Evolutionary conservation across 1,140 invertebrate genomes (phyloP), one percentile per base, ranked within the genome.

Genomic region (Elymnias hypermnestra): DNA sequence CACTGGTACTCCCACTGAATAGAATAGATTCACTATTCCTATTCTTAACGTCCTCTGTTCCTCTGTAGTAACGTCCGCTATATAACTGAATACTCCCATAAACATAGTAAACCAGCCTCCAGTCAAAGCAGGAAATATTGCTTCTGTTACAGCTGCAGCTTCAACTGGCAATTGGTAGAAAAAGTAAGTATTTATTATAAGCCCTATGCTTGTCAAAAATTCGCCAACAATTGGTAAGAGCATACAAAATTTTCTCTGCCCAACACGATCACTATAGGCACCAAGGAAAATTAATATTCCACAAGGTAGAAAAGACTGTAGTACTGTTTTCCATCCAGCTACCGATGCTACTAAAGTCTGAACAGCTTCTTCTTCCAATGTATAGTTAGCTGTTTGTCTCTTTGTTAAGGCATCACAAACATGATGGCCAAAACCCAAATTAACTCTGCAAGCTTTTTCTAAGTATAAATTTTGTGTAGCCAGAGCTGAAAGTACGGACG

Each of bases 41-140:
- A 97, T 94, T 43, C 95, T 77, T 7, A 94, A 85, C 0, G 95
- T 97, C 46, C 95, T 89, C 44, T 91, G 92, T 71, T 94, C 91
- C 38, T 93, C 89, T 3, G 91, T 91, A 0, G 95, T 95, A 5
- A 95, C 92, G 69, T 97, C 94, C 0, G 91, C 93, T 25, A 97
- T 93, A 62, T 96, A 97, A 71, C 94, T 96, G 72, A 96, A 97
- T 19, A 94, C 91, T 7, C 93, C 93, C 92, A 96, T 95, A 52
- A 96, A 91, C 90, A 96, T 93, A 9, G 94, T 94, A 57, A 95
- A 94, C 91, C 93, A 95, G 1, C 94, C 94, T 1, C 94, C 94
- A 3, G 93, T 92, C 0, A 97, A 60, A 0, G 92, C 92, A 0
- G 93, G 93, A 71, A 94, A 94, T 21, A 94, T 84, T 1, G 92